These are phyloP conservation scores for Chrysotoxum bicinctum DNA, from an alignment of 2,888 invertebrate species.

Conservation along the genomic window DNA sequence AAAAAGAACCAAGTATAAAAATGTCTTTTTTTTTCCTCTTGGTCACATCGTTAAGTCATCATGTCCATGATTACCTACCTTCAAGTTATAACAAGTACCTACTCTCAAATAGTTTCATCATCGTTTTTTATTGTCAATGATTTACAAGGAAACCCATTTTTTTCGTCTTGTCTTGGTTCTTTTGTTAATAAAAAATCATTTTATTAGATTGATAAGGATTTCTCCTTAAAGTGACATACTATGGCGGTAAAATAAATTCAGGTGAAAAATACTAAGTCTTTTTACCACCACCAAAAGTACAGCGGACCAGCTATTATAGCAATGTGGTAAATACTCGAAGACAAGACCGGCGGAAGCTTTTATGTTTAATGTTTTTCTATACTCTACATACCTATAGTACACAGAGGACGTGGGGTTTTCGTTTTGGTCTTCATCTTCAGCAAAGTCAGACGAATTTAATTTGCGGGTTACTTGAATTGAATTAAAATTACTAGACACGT, in stretches of 20 bases:
- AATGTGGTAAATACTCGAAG: background rate
- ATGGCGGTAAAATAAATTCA: slow-evolving; percentile 49
- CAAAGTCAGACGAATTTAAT: slow-evolving; percentile 49
- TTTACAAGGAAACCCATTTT: slow-evolving; percentile 64
- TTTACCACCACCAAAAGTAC: slow-evolving; percentile 10
- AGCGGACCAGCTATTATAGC: background rate
- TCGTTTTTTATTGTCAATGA: slow-evolving; percentile 52
- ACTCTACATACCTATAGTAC: no score
- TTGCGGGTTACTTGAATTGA: slow-evolving; percentile 64
- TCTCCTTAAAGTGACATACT: slow-evolving; percentile 62
- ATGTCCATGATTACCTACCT: background rate
- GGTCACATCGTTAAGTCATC: slow-evolving; percentile 41
- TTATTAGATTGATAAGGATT: slow-evolving; percentile 72
- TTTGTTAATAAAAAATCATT: slow-evolving; percentile 59
- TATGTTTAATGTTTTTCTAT: slow-evolving; percentile 60
- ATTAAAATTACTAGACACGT: slow-evolving; percentile 72
- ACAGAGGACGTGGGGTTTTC: slow-evolving; percentile 54
- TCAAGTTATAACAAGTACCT: background rate
- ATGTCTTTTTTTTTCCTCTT: background rate
- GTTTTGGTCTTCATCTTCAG: background rate
- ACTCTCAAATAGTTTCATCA: slow-evolving; percentile 26
- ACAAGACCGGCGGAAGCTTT: slow-evolving; percentile 67
- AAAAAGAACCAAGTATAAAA: background rate
- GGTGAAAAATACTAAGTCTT: slow-evolving; percentile 61
- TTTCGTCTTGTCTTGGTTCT: slow-evolving; percentile 3